Conservation (phyloP, 35 echinoderm and acorn worm species). For the Apostichopus japonicus region DNA sequence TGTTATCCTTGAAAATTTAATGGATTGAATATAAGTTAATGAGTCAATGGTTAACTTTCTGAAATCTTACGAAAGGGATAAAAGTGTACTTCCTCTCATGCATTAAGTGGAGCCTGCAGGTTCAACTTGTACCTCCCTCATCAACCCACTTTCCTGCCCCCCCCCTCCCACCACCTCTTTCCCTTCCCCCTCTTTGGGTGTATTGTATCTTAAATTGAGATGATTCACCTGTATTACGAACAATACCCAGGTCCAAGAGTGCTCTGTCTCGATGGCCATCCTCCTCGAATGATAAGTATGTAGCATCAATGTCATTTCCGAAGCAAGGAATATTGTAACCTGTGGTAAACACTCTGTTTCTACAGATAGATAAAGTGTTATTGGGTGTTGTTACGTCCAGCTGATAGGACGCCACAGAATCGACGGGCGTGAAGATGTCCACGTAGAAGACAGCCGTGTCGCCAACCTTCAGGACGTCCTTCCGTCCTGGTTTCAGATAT, state of each 20-base stretch:
- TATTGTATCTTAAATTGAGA: too few relatives aligned
- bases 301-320: constrained; percentile 56
- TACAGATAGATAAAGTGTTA: constrained; percentile 70
- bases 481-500: constrained; percentile 36
- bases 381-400: constrained; percentile 73
- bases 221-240: constrained; percentile 83
- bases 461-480: constrained; percentile 46
- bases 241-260: constrained; percentile 69
- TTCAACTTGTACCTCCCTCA: too few relatives aligned
- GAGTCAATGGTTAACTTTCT: too few relatives aligned
- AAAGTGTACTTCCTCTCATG: too few relatives aligned
- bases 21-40: too few relatives aligned
- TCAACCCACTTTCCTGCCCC: too few relatives aligned
- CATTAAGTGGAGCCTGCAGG: too few relatives aligned
- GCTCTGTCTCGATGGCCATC: constrained; percentile 80
- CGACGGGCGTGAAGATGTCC: constrained; percentile 46
- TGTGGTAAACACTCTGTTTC: constrained; percentile 47
- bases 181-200: too few relatives aligned
- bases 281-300: constrained; percentile 74
- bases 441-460: constrained; percentile 75
- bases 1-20: too few relatives aligned
- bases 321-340: constrained; percentile 86
- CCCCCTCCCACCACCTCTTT: too few relatives aligned
- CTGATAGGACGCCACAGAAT: constrained; percentile 70
- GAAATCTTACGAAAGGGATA: too few relatives aligned